A percentile compares a stretch with the other conserved stretches of the same genome.
These are phyloP conservation scores for Smithornis capensis DNA, from an alignment of 2,113 vertebrate genomes.

Conservation along the genomic window DNA sequence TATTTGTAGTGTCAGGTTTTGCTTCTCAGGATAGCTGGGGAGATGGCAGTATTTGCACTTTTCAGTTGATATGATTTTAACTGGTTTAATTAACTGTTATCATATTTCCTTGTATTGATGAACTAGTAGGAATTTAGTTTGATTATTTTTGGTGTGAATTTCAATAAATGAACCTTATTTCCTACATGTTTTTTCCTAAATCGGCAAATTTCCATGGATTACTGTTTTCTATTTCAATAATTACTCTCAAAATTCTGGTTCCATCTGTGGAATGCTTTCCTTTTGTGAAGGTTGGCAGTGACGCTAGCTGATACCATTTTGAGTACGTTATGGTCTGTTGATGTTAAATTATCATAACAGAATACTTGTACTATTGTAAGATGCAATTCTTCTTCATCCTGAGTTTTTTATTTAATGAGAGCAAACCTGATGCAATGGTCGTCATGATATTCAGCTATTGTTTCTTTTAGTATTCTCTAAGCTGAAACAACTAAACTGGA, in stretches of 20 bases:
- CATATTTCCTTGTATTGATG: background rate
- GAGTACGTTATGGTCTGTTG: background rate
- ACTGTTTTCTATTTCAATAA: background rate
- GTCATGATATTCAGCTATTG: background rate
- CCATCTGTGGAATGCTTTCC: too few species aligned
- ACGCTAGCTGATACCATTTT: background rate
- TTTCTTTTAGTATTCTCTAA: background rate
- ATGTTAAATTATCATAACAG: background rate
- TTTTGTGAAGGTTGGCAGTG: background rate
- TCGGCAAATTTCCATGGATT: background rate
- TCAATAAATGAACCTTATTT: background rate
- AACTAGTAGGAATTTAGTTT: background rate
- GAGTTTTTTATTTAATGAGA: background rate
- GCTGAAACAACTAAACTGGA: background rate
- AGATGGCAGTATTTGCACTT: background rate
- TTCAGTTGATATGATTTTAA: background rate
- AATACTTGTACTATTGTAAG: background rate
- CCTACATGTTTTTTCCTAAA: background rate
- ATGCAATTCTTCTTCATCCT: background rate
- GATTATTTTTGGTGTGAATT: background rate
- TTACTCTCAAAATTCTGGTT: background rate
- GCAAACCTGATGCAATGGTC: background rate
- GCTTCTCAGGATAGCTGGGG: background rate
- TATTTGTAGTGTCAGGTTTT: background rate
- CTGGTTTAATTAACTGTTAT: background rate